Percentiles rank a stretch among this genome's conserved stretches.
Conservation (phyloP, 2,797 vertebrate species). For the Syngnathus acus region DNA sequence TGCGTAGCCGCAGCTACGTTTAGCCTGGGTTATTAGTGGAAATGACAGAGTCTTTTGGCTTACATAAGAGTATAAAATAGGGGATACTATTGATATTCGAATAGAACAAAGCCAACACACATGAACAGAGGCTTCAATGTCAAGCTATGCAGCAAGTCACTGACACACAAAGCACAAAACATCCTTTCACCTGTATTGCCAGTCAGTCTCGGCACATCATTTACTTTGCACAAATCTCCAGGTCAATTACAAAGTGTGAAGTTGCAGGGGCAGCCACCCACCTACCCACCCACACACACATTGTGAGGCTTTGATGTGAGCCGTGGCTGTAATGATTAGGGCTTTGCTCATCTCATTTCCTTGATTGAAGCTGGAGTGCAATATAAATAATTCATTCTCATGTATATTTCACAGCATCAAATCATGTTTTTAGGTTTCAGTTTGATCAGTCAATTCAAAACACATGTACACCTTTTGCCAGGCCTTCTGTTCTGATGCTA, state of each 20-base stretch:
- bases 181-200: constrained; percentile 29
- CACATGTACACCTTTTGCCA: constrained; percentile 51
- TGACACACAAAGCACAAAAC: constrained; percentile 11
- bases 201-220: constrained; percentile 29
- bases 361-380: constrained; percentile 81
- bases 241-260: constrained; percentile 43
- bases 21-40: too few relatives aligned
- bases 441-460: constrained; percentile 57
- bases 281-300: constrained; percentile 39
- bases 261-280: constrained; percentile 21
- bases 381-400: constrained; percentile 83
- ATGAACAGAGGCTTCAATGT: not conserved
- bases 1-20: too few relatives aligned
- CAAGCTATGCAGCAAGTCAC: constrained; percentile 10
- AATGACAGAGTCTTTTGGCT: too few relatives aligned
- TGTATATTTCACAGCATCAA: constrained; percentile 82
- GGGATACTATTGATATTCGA: too few relatives aligned
- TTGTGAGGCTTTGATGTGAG: constrained; percentile 72
- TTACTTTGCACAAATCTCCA: constrained; percentile 40
- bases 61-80: too few relatives aligned
- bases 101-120: not conserved
- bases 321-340: constrained; percentile 70
- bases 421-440: constrained; percentile 57
- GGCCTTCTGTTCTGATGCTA: constrained; percentile 30
- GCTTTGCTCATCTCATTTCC: constrained; percentile 76